Evolutionary conservation across 2,113 vertebrate species (phyloP).

Genomic region (Salvelinus namaycush): DNA sequence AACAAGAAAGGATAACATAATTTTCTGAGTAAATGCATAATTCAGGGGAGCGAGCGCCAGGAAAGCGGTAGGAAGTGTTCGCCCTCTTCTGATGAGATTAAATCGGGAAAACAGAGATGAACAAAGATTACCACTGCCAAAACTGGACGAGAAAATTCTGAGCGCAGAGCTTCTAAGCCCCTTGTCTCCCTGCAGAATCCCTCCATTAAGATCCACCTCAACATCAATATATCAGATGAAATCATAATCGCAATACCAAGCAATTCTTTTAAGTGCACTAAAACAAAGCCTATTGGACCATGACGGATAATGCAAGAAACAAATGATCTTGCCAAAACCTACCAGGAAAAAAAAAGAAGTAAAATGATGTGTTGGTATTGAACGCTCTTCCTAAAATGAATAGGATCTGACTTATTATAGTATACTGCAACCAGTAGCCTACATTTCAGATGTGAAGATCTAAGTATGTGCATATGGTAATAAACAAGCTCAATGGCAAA

Average conservation of each 20-base stretch:
- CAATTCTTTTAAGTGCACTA: conserved; percentile 13
- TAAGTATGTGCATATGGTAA: background rate
- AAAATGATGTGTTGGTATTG: too few relatives aligned
- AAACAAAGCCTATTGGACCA: conserved; percentile 7
- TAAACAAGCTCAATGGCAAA: background rate
- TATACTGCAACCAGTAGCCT: too few relatives aligned
- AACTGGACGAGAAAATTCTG: background rate
- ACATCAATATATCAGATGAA: conserved; percentile 5
- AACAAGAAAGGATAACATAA: background rate
- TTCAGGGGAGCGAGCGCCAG: background rate
- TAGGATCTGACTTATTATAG: too few relatives aligned
- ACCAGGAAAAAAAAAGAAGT: background rate
- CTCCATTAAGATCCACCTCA: background rate
- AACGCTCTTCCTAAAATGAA: too few relatives aligned
- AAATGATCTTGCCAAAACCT: background rate
- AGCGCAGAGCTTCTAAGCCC: background rate
- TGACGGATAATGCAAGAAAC: background rate
- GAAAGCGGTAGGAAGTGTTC: background rate
- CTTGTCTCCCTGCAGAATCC: background rate
- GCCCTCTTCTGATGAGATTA: background rate
- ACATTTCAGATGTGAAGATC: background rate
- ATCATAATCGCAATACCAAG: conserved; percentile 8
- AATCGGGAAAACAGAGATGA: background rate
- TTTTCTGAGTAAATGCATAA: background rate
- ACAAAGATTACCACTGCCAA: background rate